Conservation (phyloP, 1,140 invertebrate genomes). For the Anoplophora glabripennis region DNA sequence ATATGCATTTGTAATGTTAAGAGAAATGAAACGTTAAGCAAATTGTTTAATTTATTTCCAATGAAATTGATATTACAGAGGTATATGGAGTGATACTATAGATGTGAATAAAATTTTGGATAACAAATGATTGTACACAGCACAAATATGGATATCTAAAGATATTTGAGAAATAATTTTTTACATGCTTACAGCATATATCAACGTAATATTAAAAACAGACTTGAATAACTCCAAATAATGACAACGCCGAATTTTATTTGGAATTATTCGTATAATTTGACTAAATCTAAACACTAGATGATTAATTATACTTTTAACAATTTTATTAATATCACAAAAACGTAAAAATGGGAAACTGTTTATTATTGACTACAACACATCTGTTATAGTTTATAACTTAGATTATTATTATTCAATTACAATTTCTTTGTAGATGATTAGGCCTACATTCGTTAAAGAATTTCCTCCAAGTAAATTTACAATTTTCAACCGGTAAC, state of each 20-base stretch:
- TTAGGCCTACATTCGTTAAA: neutral
- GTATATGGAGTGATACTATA: constrained; percentile 23
- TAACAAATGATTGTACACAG: constrained; percentile 39
- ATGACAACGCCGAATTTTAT: no score
- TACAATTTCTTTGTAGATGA: neutral
- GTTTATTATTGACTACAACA: constrained; percentile 29
- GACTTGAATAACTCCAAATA: neutral
- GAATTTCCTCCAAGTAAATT: neutral
- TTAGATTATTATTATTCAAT: constrained; percentile 23
- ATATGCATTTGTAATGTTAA: constrained; percentile 8
- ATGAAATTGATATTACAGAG: constrained; percentile 28
- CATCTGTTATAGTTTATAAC: constrained; percentile 11
- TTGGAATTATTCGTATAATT: neutral
- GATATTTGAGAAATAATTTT: constrained; percentile 12
- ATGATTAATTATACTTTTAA: constrained; percentile 14
- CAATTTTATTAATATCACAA: constrained; percentile 32
- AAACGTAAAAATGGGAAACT: constrained; percentile 27
- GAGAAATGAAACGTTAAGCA: constrained; percentile 28
- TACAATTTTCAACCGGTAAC: neutral
- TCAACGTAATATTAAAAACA: constrained; percentile 5
- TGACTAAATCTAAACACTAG: constrained; percentile 20
- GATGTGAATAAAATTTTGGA: constrained; percentile 24
- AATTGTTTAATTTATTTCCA: constrained; percentile 34
- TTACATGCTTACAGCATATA: constrained; percentile 23
- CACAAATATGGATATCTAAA: constrained; percentile 26